Evolutionary conservation across 1,140 invertebrate species (phyloP), one percentile per base, ranked within the genome.

Genomic region (Papilio glaucus): DNA sequence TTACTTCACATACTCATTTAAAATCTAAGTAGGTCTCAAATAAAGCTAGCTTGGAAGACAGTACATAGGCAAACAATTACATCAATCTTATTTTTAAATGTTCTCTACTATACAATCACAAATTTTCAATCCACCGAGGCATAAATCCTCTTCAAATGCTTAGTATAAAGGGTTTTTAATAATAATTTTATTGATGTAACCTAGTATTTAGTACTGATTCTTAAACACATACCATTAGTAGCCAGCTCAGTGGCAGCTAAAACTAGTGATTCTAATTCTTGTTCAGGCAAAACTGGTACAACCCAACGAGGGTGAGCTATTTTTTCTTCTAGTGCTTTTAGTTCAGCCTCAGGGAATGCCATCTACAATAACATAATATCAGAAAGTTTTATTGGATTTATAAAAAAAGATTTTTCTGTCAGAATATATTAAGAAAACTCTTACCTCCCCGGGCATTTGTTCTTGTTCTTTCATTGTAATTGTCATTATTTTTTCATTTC

Each of bases 281-380:
- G 98, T 83, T 98, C 98, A 6, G 98, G 98, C 81, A 99, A 94
- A 41, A 99, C 98, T 49, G 98, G 98, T 21, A 99, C 98, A 67
- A 99, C 98, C 98, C 98, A 99, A 84, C 98, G 95, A 75, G 98
- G 96, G 94, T 96, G 97, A 74, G 96, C 97, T 88, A 99, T 98
- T 95, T 99, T 99, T 92, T 99, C 98, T 94, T 98, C 98, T 80
- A 99, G 94, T 77, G 96, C 95, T 71, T 96, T 96, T 83, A 99
- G 94, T 92, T 98, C 98, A 62, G 95, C 95, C 83, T 96, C 94
- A 72, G 98, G 98, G 95, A 99, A 99, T 71, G 74, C 75, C 82
- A 91, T 93, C 91, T 93, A 71, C 69, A 77, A 75, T 13, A 73
- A 77, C 18, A 74, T 39, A 74, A 24, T 10, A 37, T 41, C 39